These are phyloP conservation scores for Dendrocincla fuliginosa DNA, from an alignment of 2,797 vertebrate genomes.

Conservation along the genomic window DNA sequence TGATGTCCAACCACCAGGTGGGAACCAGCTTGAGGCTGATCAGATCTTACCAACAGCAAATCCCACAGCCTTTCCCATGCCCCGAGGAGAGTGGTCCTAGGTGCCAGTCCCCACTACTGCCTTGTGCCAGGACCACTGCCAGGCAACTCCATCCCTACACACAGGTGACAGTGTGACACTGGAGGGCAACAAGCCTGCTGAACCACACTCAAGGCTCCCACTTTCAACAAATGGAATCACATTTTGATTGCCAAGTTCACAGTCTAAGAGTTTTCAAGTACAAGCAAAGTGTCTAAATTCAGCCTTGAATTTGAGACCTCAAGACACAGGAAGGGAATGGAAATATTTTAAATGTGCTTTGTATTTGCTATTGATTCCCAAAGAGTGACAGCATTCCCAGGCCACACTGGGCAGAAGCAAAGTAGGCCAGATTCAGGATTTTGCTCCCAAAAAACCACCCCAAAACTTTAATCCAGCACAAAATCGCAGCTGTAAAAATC, in stretches of 20 bases:
- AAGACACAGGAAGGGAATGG: neutral
- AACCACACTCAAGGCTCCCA: neutral
- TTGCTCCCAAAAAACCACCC: neutral
- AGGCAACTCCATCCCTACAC: neutral
- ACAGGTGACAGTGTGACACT: fast-evolving
- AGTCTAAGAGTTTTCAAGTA: neutral
- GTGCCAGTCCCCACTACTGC: neutral
- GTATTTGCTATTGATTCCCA: neutral
- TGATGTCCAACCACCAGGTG: neutral
- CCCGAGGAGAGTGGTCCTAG: neutral
- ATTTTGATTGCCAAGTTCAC: neutral
- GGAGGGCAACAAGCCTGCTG: fast-evolving
- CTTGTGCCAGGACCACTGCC: neutral
- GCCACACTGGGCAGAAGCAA: neutral
- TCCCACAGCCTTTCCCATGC: neutral
- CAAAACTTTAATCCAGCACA: neutral
- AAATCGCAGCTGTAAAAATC: neutral
- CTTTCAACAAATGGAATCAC: neutral
- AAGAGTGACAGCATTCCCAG: neutral
- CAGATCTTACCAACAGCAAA: neutral
- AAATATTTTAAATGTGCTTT: neutral
- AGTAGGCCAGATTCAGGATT: neutral
- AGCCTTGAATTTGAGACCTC: neutral
- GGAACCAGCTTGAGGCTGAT: neutral
- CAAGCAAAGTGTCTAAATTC: neutral